Conservation (phyloP, 2,797 vertebrate genomes). For the Lepidocolaptes lacrymiger region DNA sequence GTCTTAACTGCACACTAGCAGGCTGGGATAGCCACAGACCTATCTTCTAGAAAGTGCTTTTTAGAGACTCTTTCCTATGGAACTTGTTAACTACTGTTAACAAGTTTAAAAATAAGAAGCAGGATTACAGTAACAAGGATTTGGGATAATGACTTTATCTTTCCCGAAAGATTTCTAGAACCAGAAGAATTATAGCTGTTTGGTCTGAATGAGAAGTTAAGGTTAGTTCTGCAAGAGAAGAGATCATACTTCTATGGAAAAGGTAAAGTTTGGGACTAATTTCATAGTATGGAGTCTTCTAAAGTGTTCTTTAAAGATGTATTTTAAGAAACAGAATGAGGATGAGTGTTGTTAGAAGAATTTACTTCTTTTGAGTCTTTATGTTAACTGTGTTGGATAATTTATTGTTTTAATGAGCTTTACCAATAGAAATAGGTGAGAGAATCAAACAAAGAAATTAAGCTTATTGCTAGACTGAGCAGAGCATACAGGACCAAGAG, state of each 20-base stretch:
- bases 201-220: background rate
- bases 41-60: background rate
- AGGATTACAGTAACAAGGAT: background rate
- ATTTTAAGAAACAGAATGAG: background rate
- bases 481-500: background rate
- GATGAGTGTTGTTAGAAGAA: background rate
- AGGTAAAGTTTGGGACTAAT: background rate
- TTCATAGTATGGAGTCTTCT: background rate
- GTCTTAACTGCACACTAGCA: background rate
- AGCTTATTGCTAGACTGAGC: background rate
- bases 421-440: background rate
- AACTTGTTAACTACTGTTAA: background rate
- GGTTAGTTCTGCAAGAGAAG: background rate
- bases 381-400: background rate
- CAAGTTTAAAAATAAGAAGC: background rate
- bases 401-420: background rate
- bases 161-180: background rate
- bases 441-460: background rate
- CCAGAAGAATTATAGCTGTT: background rate
- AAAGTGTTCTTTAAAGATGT: background rate
- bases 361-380: background rate
- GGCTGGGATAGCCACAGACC: background rate
- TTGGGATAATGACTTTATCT: background rate
- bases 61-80: background rate
- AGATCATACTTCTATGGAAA: background rate